Percentiles rank a stretch among this genome's conserved stretches.
Conservation (phyloP, 2,113 vertebrate species). For the Callopanchax toddi region DNA sequence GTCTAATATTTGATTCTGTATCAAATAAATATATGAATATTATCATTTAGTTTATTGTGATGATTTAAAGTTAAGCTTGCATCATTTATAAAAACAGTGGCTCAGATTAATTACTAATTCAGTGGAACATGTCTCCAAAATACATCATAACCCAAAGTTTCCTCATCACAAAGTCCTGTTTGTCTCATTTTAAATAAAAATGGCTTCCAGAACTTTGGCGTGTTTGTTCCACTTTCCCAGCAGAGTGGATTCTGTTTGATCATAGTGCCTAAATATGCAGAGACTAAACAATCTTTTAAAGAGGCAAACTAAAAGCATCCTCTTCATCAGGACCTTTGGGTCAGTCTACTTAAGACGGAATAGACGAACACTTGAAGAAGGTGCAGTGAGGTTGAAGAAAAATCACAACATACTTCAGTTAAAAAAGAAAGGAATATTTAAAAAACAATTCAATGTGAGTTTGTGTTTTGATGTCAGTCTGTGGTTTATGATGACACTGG, state of each 20-base stretch:
- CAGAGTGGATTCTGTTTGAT: slow-evolving; percentile 47
- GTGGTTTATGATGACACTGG: slow-evolving; percentile 38
- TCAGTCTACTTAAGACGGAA: slow-evolving; percentile 54
- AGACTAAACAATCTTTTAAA: slow-evolving; percentile 43
- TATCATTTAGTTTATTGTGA: slow-evolving; percentile 9
- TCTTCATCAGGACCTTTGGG: slow-evolving; percentile 37
- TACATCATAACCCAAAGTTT: slow-evolving; percentile 26
- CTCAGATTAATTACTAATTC: slow-evolving; percentile 26
- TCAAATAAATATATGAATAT: too few relatives aligned
- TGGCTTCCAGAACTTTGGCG: slow-evolving; percentile 44
- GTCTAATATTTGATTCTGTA: too few relatives aligned
- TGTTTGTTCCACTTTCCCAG: slow-evolving; percentile 50
- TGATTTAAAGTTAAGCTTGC: slow-evolving; percentile 2
- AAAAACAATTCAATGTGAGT: slow-evolving; percentile 23
- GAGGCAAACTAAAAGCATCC: slow-evolving; percentile 46
- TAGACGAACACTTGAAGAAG: slow-evolving; percentile 47
- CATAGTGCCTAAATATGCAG: slow-evolving; percentile 53
- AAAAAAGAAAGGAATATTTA: slow-evolving; percentile 40
- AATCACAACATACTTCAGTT: slow-evolving; percentile 40
- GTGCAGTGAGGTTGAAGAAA: slow-evolving; percentile 45
- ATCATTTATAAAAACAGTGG: slow-evolving; percentile 12
- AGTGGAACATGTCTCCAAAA: slow-evolving; percentile 25
- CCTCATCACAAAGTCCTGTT: slow-evolving; percentile 8
- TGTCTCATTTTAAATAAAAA: slow-evolving; percentile 36
- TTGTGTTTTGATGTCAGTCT: slow-evolving; percentile 46